Evolutionary conservation across 2,888 invertebrate species (phyloP), one percentile per base, ranked within the genome.

Genomic region (Campaea margaritaria): DNA sequence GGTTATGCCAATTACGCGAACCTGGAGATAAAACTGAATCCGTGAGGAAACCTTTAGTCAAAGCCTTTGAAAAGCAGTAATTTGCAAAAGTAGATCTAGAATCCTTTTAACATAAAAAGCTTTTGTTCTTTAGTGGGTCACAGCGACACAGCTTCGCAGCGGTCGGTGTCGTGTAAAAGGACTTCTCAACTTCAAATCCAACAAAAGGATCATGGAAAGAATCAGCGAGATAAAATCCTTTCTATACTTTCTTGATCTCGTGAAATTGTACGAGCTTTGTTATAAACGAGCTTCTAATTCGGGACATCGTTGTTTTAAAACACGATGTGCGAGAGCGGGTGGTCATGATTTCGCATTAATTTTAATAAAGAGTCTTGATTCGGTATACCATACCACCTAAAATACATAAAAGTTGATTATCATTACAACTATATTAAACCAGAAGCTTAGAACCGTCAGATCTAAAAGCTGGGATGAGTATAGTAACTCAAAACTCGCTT

Each of bases 331-430:
- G 61, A 51, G 27, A 7, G 4, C 34, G 57, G 66, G 70, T 62
- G 62, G 67, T 58, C 72, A 71, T 74, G 75, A 73, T 76, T 69
- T 61, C 67, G 75, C 75, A 81, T 79, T 79, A 77, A 77, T 79
- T 75, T 67, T 62, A 64, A 62, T 68, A 60, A 69, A 64, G 58
- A 54, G 51, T 57, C 51, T 62, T n/a, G n/a, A n/a, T n/a, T n/a
- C n/a, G n/a, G n/a, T n/a, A n/a, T n/a, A n/a, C n/a, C n/a, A n/a
- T n/a, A n/a, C n/a, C n/a, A n/a, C 10, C 10, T 11, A 34, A 9
- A 34, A 34, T 34, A 34, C 10, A 2, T 34, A 34, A 8, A 10
- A 11, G 1, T 34, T 5, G 10, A 34, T 9, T 34, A 11, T 11
- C 2, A 10, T 9, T 11, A 34, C 4, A 34, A 34, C 4, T 34